Evolutionary conservation across 1,140 invertebrate genomes (phyloP).

Genomic region (Apolygus lucorum): DNA sequence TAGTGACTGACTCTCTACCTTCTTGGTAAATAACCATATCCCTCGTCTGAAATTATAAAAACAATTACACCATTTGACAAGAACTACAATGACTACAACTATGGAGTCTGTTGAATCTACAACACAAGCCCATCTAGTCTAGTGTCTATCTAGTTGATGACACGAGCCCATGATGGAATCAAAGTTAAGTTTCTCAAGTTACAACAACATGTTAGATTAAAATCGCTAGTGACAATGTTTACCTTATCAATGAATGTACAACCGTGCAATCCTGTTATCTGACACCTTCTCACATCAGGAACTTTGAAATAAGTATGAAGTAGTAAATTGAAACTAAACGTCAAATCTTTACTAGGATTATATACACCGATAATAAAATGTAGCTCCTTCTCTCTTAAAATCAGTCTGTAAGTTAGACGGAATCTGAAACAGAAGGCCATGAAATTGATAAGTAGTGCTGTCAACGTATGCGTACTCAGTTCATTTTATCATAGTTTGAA

Average conservation of each 20-base stretch:
- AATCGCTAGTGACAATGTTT: too few relatives aligned
- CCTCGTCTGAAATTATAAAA: slow-evolving; percentile 51
- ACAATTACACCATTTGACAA: background rate
- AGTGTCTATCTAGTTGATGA: too few relatives aligned
- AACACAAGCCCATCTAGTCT: background rate
- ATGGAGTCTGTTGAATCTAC: slow-evolving; percentile 17
- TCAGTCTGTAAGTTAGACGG: slow-evolving; percentile 75
- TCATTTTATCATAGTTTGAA: too few relatives aligned
- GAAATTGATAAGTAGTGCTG: too few relatives aligned
- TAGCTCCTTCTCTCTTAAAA: slow-evolving; percentile 79
- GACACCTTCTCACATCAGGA: slow-evolving; percentile 79
- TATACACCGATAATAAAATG: slow-evolving; percentile 87
- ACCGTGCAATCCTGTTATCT: slow-evolving; percentile 82
- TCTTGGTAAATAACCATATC: slow-evolving; percentile 77
- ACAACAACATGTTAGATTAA: too few relatives aligned
- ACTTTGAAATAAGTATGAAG: slow-evolving; percentile 94
- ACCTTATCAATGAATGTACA: slow-evolving; percentile 92
- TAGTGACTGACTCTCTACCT: slow-evolving; percentile 75
- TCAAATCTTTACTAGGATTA: slow-evolving; percentile 80
- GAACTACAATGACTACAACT: slow-evolving; percentile 13
- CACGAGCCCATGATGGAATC: too few relatives aligned
- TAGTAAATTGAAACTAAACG: slow-evolving; percentile 85
- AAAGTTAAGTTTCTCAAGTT: too few relatives aligned
- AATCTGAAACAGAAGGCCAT: slow-evolving; percentile 46
- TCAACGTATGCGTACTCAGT: too few relatives aligned